phyloP scores from a whole-genome alignment of 1,140 invertebrate species.

The Ladona fulva region DNA sequence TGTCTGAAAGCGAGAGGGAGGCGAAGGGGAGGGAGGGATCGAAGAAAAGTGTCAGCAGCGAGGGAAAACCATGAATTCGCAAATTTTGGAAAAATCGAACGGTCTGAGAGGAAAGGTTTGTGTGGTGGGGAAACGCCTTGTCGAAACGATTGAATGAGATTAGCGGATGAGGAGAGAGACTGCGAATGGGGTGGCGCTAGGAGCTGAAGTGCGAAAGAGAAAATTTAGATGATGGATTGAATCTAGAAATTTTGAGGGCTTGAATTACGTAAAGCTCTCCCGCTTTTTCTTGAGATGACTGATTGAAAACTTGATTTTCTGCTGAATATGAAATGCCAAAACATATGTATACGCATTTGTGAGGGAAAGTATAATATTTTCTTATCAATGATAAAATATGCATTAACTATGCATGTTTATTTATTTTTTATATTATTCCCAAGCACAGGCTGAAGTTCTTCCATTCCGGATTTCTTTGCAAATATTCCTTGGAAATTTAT shows the following conservation, averaged over 20 bases:
- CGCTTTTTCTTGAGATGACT: not conserved
- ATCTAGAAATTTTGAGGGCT: not conserved
- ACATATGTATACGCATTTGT: too few species aligned
- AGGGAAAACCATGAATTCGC: constrained; percentile 3
- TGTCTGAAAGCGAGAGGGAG: not conserved
- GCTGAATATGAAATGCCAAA: not conserved
- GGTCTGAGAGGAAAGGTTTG: not conserved
- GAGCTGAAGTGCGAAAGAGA: not conserved
- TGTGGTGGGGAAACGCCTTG: not conserved
- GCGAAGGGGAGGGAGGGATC: not conserved
- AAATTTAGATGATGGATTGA: not conserved
- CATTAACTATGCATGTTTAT: too few species aligned
- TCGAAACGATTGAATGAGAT: not conserved
- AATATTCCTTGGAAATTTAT: too few species aligned
- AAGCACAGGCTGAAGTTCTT: too few species aligned
- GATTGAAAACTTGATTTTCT: not conserved
- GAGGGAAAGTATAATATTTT: too few species aligned
- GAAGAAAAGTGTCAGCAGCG: not conserved
- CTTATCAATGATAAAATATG: too few species aligned
- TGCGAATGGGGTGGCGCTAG: not conserved
- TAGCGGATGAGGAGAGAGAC: not conserved
- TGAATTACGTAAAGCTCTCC: not conserved
- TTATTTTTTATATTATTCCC: too few species aligned
- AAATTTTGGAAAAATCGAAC: not conserved
- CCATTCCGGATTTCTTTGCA: too few species aligned